These are phyloP conservation scores for Calosoma granatense DNA, from an alignment of 1,140 invertebrate genomes.

Conservation along the genomic window DNA sequence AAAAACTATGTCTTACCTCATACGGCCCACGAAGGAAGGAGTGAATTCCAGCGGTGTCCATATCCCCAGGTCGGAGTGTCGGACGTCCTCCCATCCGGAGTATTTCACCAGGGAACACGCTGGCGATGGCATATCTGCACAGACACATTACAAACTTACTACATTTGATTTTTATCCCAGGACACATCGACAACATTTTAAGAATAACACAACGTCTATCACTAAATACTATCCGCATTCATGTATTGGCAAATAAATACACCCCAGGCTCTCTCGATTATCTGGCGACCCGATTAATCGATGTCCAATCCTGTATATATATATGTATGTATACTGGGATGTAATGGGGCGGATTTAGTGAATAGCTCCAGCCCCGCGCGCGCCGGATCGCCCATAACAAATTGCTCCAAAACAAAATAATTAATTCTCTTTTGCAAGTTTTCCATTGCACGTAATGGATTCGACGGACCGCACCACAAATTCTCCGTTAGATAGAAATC, in stretches of 20 bases:
- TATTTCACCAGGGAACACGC: slow-evolving; percentile 36
- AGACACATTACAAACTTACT: slow-evolving; percentile 20
- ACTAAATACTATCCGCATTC: no score
- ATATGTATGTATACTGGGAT: no score
- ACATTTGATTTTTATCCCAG: no score
- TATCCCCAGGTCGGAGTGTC: slow-evolving; percentile 30
- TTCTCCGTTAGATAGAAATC: neutral
- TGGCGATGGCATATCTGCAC: slow-evolving; percentile 34
- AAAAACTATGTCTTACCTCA: slow-evolving; percentile 32
- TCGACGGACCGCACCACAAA: neutral
- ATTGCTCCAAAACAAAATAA: slow-evolving; percentile 1
- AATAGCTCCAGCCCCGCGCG: neutral
- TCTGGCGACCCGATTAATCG: no score
- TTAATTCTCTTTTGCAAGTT: neutral
- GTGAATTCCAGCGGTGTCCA: slow-evolving; percentile 34
- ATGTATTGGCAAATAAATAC: no score
- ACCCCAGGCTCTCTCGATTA: no score
- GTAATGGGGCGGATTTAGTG: neutral
- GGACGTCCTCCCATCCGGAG: slow-evolving; percentile 31
- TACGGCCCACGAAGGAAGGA: slow-evolving; percentile 33
- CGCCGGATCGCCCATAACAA: neutral
- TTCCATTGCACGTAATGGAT: neutral
- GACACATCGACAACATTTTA: no score
- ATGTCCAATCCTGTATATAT: no score
- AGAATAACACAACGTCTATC: no score